Conservation (phyloP, 2,113 vertebrate genomes). For the Sinocyclocheilus grahami region DNA sequence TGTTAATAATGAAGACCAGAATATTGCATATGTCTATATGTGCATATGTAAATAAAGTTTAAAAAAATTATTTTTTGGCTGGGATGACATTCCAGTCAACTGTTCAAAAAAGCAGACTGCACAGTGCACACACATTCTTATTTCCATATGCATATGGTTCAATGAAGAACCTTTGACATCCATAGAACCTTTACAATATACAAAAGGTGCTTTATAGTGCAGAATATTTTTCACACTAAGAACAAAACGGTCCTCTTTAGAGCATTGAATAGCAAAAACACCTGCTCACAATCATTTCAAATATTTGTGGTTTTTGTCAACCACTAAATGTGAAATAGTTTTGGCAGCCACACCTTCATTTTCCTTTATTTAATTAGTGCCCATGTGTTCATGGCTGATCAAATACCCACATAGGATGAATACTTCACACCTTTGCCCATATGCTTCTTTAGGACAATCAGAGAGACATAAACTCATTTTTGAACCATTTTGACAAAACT, state of each 20-base stretch:
- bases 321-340: background rate
- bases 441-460: conserved; percentile 5
- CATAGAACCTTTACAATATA: no score
- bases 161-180: no score
- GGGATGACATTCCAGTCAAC: background rate
- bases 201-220: no score
- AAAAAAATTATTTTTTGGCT: background rate
- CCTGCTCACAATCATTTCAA: conserved; percentile 11
- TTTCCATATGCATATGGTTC: no score
- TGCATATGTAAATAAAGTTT: background rate
- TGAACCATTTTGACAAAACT: background rate
- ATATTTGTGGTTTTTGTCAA: background rate
- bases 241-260: background rate
- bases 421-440: background rate
- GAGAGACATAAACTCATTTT: background rate
- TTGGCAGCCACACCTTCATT: background rate
- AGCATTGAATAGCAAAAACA: background rate
- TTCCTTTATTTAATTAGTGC: background rate
- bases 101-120: background rate
- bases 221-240: no score
- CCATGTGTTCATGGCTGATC: background rate
- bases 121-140: background rate
- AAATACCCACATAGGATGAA: conserved; percentile 4
- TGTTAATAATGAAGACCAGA: background rate
- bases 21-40: background rate